Base-by-base conservation (phyloP, 2,113 vertebrate species). In the Picathartes gymnocephalus region DNA sequence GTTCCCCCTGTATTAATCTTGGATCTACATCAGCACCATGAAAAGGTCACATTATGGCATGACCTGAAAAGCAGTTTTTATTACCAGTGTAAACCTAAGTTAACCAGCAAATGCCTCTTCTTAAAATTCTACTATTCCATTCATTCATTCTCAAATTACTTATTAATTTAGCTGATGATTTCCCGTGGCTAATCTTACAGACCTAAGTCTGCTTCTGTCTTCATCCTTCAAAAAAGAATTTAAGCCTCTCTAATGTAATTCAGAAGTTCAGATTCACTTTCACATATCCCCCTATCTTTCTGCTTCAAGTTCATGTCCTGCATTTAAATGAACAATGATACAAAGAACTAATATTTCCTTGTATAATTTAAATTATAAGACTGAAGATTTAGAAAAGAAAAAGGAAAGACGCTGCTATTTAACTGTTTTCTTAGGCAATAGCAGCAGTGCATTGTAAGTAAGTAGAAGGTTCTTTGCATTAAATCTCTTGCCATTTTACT, bases 131-230 rank as follows among this genome's bases (percentile, higher is more conserved):
- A n/a, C 84, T 83, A 53, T 88, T 92, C 68, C 54, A 53, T 89
- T 95, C 37, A 80, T 70, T 85, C 77, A 68, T 90, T 90, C 90
- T 88, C 68, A 89, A 96, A 96, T 94, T 78, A 86, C 89, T 96
- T 93, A 90, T 87, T 90, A 96, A 96, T 97, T 96, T 97, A 87
- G 83, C 88, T 85, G 86, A 87, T 88, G 44, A 89, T 92, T 97
- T 97, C 92, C 88, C 94, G 66, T 91, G 40, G 88, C 86, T 96
- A 96, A 94, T 97, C 94, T 96, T 74, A 83, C 74, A 97, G 91
- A 91, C 91, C 64, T 81, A 76, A 93, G 78, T 92, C 92, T 82
- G 64, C 85, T 93, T 93, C 92, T 94, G 91, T 83, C 88, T 79
- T 81, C 88, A 90, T 74, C 86, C 90, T 94, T 96, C 86, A 95